A percentile compares a stretch with the other conserved stretches of the same genome.
These are phyloP conservation scores for Nilaparvata lugens DNA, from an alignment of 1,140 invertebrate genomes.

Conservation along the genomic window DNA sequence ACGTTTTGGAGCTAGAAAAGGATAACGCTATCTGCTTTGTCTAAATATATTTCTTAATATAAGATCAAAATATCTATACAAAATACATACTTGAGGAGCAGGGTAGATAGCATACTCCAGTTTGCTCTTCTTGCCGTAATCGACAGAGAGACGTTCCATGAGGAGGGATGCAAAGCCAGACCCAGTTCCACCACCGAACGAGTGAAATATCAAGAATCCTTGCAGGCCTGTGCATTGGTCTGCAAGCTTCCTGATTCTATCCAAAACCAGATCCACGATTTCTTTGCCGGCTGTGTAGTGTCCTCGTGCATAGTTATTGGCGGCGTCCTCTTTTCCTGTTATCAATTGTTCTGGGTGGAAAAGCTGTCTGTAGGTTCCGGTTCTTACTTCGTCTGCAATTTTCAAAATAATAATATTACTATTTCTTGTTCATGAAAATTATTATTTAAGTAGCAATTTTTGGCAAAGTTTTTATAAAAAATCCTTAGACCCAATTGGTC, in stretches of 20 bases:
- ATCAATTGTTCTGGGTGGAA: constrained; percentile 54
- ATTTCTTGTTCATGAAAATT: too few relatives aligned
- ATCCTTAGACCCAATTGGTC: too few relatives aligned
- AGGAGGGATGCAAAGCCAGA: constrained; percentile 56
- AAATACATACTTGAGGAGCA: constrained; percentile 47
- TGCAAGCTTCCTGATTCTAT: constrained; percentile 44
- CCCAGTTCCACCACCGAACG: constrained; percentile 86
- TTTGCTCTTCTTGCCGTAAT: constrained; percentile 60
- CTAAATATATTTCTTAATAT: too few relatives aligned
- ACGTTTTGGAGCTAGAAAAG: too few relatives aligned
- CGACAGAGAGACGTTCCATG: constrained; percentile 56
- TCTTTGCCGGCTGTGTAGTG: constrained; percentile 60
- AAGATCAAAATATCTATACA: constrained; percentile 44
- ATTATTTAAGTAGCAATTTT: too few relatives aligned
- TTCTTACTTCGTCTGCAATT: too few relatives aligned
- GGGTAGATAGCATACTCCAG: constrained; percentile 60
- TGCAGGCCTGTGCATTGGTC: constrained; percentile 62
- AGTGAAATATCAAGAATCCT: constrained; percentile 76
- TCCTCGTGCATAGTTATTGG: constrained; percentile 72
- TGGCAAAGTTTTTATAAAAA: too few relatives aligned
- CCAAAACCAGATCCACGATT: constrained; percentile 52
- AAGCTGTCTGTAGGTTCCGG: constrained; percentile 46
- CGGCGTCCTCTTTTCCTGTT: constrained; percentile 59
- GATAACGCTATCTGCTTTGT: too few relatives aligned
- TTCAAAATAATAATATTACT: too few relatives aligned